These are phyloP conservation scores for Odontamblyopus rebecca DNA, from an alignment of 2,797 vertebrate species.

Conservation along the genomic window DNA sequence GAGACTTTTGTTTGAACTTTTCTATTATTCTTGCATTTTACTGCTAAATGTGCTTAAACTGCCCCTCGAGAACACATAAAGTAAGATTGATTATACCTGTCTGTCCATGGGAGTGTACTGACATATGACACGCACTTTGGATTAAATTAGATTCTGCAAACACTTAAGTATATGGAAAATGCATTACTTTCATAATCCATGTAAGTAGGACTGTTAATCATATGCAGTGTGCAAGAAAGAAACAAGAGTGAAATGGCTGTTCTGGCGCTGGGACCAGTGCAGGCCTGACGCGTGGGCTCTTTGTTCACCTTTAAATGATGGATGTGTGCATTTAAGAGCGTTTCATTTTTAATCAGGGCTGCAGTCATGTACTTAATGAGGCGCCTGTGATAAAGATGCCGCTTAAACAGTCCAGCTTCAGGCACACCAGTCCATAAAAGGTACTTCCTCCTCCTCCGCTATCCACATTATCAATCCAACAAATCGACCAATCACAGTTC, in stretches of 20 bases:
- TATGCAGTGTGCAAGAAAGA: background rate
- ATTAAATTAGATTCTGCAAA: too few relatives aligned
- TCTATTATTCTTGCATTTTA: too few relatives aligned
- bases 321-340: constrained; percentile 73
- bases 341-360: constrained; percentile 76
- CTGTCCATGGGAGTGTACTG: too few relatives aligned
- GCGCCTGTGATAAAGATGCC: constrained; percentile 62
- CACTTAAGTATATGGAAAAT: too few relatives aligned
- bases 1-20: too few relatives aligned
- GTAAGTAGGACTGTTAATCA: too few relatives aligned
- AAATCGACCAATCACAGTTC: background rate
- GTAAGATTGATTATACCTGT: too few relatives aligned
- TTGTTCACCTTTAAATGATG: constrained; percentile 68
- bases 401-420: constrained; percentile 55
- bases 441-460: constrained; percentile 6
- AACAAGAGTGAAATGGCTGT: background rate
- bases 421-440: constrained; percentile 10
- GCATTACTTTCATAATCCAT: too few relatives aligned
- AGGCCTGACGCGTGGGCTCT: background rate
- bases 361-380: constrained; percentile 76
- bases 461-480: constrained; percentile 1
- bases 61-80: too few relatives aligned
- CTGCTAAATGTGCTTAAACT: too few relatives aligned
- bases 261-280: background rate
- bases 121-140: too few relatives aligned